Evolutionary conservation across 2,888 invertebrate genomes (phyloP).

Genomic region (Nomada goodeniana): DNA sequence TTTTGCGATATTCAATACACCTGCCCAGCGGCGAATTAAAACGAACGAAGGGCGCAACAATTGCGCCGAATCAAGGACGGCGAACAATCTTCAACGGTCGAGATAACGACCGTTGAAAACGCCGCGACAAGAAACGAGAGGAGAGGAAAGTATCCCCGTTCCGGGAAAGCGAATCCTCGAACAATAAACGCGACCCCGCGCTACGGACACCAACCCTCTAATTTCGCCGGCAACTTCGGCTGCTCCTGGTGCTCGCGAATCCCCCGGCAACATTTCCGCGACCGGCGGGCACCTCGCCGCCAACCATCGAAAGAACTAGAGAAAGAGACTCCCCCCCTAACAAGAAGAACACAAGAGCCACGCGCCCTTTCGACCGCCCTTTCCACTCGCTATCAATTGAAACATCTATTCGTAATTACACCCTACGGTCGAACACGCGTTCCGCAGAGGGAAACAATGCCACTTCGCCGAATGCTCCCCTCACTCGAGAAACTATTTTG

Average conservation of each 20-base stretch:
- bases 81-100: too few species aligned
- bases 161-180: background rate
- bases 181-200: slow-evolving; percentile 9
- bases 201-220: too few species aligned
- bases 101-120: background rate
- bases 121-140: background rate
- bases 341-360: background rate
- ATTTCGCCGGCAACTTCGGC: slow-evolving; percentile 7
- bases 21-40: too few species aligned
- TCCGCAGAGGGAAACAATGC: slow-evolving; percentile 7
- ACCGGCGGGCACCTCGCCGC: background rate
- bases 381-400: slow-evolving; percentile 16
- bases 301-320: background rate
- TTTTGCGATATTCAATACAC: background rate
- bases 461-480: background rate
- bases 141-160: too few species aligned
- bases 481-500: slow-evolving; percentile 29
- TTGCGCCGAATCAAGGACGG: too few species aligned
- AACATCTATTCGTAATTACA: slow-evolving; percentile 15
- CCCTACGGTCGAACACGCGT: background rate
- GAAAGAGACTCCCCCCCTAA: too few species aligned
- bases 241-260: slow-evolving; percentile 20
- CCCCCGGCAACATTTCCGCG: slow-evolving; percentile 15
- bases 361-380: background rate
- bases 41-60: too few species aligned